These are phyloP conservation scores for Natrix natrix DNA, from an alignment of 2,797 vertebrate species.

Conservation along the genomic window DNA sequence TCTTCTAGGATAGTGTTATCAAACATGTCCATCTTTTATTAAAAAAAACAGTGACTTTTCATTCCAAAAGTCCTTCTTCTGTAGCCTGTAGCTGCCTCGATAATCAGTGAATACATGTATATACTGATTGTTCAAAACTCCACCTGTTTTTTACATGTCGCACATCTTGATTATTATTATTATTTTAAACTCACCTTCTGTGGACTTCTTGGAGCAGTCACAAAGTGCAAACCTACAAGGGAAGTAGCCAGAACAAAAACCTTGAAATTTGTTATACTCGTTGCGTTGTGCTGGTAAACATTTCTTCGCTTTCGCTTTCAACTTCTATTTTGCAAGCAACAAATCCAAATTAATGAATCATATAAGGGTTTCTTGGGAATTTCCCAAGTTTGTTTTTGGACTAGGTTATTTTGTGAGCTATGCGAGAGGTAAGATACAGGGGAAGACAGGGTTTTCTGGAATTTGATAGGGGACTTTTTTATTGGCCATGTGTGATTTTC, in stretches of 20 bases:
- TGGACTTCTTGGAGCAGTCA: neutral
- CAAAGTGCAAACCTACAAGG: neutral
- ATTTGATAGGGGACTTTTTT: neutral
- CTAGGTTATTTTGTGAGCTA: neutral
- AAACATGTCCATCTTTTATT: neutral
- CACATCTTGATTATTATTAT: neutral
- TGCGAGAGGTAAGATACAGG: neutral
- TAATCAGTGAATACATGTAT: neutral
- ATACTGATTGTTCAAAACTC: neutral
- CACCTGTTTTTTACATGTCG: neutral
- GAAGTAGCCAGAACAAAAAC: neutral
- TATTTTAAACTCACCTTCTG: neutral
- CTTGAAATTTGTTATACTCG: neutral
- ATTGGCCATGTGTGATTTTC: neutral
- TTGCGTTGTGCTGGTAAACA: neutral
- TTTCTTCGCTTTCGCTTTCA: neutral
- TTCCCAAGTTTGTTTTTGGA: neutral
- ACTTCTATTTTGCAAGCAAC: neutral
- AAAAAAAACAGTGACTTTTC: neutral
- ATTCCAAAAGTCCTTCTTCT: neutral
- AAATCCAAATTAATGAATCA: neutral
- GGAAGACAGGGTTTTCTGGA: neutral
- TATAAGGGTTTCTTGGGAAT: neutral
- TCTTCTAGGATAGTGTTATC: neutral
- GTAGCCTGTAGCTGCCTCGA: neutral